phyloP scores from a whole-genome alignment of 2,888 invertebrate genomes.

The Machimus rusticus region DNA sequence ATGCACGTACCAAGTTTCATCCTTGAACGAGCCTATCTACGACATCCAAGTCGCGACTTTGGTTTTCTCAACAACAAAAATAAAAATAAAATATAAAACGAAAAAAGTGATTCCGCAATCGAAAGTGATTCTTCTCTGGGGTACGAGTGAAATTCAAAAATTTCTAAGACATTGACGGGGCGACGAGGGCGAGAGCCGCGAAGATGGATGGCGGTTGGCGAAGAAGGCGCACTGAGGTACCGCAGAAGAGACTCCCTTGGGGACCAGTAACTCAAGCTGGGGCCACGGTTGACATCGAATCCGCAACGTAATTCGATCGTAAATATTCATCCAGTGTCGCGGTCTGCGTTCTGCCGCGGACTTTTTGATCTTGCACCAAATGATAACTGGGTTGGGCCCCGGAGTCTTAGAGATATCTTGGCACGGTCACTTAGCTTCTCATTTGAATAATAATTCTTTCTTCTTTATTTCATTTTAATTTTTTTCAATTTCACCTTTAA shows the following conservation, averaged over 20 bases:
- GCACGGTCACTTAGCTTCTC: background rate
- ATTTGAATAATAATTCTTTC: background rate
- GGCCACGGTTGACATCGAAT: conserved; percentile 7
- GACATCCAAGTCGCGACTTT: background rate
- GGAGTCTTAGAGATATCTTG: background rate
- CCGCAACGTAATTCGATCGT: conserved; percentile 8
- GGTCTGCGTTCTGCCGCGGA: background rate
- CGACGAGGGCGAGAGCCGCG: background rate
- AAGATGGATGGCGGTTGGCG: background rate
- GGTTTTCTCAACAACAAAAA: background rate
- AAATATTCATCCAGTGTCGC: background rate
- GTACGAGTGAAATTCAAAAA: conserved; percentile 32
- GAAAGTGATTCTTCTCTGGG: conserved; percentile 19
- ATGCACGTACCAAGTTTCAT: background rate
- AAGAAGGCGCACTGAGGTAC: background rate
- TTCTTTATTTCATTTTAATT: background rate
- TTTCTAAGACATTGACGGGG: conserved; percentile 13
- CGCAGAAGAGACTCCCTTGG: background rate
- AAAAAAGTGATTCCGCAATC: conserved; percentile 31
- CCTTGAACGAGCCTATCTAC: background rate
- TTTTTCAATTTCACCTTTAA: background rate
- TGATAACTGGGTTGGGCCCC: conserved; percentile 26
- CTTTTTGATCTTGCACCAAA: conserved; percentile 29
- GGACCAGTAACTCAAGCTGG: background rate
- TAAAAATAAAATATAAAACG: background rate